These are phyloP conservation scores for Rattus rattus DNA, from an alignment of 2,113 vertebrate species.

Conservation along the genomic window DNA sequence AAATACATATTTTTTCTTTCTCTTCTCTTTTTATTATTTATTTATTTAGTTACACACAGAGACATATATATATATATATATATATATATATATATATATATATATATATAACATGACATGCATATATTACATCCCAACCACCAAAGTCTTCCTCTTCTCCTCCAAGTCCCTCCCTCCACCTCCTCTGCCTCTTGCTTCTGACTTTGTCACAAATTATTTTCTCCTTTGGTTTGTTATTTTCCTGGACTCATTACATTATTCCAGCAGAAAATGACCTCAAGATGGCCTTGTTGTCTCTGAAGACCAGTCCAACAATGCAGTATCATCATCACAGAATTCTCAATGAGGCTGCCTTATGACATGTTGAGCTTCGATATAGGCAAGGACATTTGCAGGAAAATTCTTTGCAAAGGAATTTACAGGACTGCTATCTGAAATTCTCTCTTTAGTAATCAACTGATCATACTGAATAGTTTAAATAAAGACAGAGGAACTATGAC, in stretches of 20 bases:
- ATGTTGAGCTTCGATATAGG: not conserved
- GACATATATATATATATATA: no score
- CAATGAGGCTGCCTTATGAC: slow-evolving; percentile 20
- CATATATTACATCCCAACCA: not conserved
- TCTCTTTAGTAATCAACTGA: slow-evolving; percentile 1
- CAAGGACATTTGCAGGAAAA: slow-evolving; percentile 33
- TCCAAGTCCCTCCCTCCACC: no score
- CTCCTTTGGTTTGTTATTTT: not conserved
- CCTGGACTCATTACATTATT: not conserved
- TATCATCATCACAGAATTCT: slow-evolving; percentile 22
- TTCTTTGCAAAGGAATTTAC: not conserved
- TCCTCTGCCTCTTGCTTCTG: not conserved
- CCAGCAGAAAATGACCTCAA: not conserved
- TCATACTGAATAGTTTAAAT: not conserved
- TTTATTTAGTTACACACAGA: no score
- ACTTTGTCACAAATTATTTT: not conserved
- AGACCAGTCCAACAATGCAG: not conserved
- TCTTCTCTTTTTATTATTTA: not conserved
- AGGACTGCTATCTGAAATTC: not conserved
- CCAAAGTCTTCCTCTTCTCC: no score
- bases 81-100: no score
- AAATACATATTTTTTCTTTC: not conserved
- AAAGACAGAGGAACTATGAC: not conserved
- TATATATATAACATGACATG: no score
- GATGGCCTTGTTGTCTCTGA: not conserved